These are phyloP conservation scores for Argyrosomus regius DNA, from an alignment of 2,797 vertebrate species.

Conservation along the genomic window DNA sequence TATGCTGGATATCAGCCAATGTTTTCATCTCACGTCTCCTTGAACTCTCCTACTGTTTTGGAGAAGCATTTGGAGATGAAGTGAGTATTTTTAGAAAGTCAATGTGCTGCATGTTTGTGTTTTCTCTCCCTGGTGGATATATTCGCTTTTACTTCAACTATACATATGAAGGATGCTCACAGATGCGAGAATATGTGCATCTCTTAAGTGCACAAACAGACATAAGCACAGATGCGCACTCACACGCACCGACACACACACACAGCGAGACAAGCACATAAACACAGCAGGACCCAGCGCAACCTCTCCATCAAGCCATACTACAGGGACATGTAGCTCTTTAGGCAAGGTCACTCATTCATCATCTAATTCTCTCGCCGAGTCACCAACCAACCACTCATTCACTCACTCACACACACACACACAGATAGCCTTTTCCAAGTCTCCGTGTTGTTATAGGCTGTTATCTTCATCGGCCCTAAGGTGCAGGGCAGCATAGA, in stretches of 20 bases:
- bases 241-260: neutral
- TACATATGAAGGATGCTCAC: constrained; percentile 63
- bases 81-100: constrained; percentile 73
- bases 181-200: constrained; percentile 55
- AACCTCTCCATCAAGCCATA: constrained; percentile 68
- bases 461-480: constrained; percentile 72
- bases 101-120: constrained; percentile 61
- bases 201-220: constrained; percentile 46
- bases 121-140: constrained; percentile 64
- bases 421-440: constrained; percentile 13
- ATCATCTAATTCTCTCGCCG: constrained; percentile 74
- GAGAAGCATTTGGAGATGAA: constrained; percentile 61
- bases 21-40: constrained; percentile 70
- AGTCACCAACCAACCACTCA: constrained; percentile 46
- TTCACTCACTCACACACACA: constrained; percentile 12
- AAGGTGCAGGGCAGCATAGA: constrained; percentile 44
- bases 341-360: constrained; percentile 81
- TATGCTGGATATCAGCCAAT: constrained; percentile 64
- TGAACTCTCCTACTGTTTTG: constrained; percentile 61
- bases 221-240: neutral
- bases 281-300: constrained; percentile 55
- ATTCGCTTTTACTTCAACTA: constrained; percentile 61
- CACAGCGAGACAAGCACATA: constrained; percentile 29
- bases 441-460: constrained; percentile 47
- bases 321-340: constrained; percentile 71